Conservation (phyloP, 2,797 vertebrate species). For the Cossypha polioptera region DNA sequence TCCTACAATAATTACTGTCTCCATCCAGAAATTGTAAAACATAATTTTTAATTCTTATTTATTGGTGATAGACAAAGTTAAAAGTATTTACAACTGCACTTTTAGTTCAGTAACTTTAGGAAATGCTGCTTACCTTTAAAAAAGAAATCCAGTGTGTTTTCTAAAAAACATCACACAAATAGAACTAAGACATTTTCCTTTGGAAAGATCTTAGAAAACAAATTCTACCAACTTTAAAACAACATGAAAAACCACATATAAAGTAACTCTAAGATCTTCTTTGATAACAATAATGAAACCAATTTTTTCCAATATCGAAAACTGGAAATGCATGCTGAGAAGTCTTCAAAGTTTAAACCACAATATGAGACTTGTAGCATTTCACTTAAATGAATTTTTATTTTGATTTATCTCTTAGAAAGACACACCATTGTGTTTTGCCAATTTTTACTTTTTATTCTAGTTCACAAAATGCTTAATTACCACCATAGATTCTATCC, state of each 20-base stretch:
- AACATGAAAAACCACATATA: neutral
- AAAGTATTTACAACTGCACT: neutral
- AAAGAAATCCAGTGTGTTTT: neutral
- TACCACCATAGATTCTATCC: neutral
- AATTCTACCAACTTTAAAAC: neutral
- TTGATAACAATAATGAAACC: neutral
- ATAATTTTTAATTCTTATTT: neutral
- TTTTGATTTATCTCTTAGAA: neutral
- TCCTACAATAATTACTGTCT: neutral
- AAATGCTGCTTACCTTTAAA: neutral
- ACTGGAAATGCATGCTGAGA: neutral
- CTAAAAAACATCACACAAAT: neutral
- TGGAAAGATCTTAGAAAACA: neutral
- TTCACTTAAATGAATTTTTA: neutral
- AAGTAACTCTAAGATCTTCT: neutral
- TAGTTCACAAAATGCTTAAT: neutral
- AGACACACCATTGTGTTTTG: neutral
- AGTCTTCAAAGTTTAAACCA: neutral
- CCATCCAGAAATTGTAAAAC: neutral
- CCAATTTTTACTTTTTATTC: fast-evolving
- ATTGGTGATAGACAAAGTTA: neutral
- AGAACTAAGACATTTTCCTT: neutral
- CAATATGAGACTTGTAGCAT: neutral
- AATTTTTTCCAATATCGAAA: neutral
- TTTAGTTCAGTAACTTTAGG: neutral